Conservation (phyloP, 2,113 vertebrate genomes). For the Myrmophylax atrothorax region DNA sequence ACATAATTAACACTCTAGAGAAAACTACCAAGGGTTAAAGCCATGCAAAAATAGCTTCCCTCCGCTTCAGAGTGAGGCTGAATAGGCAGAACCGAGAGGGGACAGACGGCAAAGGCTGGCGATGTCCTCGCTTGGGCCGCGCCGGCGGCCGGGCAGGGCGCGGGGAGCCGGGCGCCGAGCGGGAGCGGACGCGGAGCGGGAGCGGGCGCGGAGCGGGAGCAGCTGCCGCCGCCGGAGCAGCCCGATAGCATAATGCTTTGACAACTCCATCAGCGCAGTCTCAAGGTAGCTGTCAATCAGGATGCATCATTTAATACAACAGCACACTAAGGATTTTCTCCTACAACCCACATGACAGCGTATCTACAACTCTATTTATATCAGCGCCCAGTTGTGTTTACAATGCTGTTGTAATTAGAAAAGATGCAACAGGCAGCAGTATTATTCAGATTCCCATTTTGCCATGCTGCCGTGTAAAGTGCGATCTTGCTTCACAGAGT, state of each 20-base stretch:
- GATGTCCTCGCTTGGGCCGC: neutral
- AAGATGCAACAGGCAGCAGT: constrained; percentile 84
- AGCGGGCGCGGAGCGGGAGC: constrained; percentile 62
- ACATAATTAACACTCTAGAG: neutral
- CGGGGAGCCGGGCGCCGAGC: neutral
- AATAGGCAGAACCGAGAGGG: neutral
- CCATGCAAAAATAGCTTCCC: neutral
- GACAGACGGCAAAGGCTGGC: neutral
- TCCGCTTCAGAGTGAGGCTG: neutral
- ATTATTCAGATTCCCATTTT: constrained; percentile 76
- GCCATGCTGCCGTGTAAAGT: constrained; percentile 72
- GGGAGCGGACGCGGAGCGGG: neutral
- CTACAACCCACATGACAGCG: constrained; percentile 87
- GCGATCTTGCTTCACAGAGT: constrained; percentile 79
- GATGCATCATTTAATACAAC: constrained; percentile 93
- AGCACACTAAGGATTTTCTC: constrained; percentile 88
- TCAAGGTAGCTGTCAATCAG: constrained; percentile 99
- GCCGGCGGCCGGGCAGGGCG: neutral
- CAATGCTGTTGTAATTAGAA: constrained; percentile 87
- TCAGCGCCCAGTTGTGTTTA: constrained; percentile 83
- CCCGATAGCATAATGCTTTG: constrained; percentile 83
- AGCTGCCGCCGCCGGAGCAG: constrained; percentile 77
- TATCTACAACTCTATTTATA: constrained; percentile 94
- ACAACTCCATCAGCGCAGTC: constrained; percentile 98
- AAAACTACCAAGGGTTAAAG: constrained; percentile 7